phyloP scores from a whole-genome alignment of 2,797 vertebrate species.

The Bucorvus abyssinicus region DNA sequence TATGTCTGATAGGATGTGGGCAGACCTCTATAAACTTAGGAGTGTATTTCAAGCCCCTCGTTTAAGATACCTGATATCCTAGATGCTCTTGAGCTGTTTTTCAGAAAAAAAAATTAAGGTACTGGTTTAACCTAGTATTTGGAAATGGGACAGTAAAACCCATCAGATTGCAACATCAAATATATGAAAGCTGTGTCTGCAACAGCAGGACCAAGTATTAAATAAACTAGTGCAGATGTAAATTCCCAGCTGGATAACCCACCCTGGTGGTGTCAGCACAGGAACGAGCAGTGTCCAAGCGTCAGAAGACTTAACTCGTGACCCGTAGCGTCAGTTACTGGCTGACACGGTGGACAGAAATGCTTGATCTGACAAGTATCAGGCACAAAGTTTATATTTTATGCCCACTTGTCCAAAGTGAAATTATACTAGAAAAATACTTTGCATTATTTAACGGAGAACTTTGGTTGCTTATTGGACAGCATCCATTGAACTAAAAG shows the following conservation, averaged over 20 bases:
- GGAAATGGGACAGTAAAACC: background rate
- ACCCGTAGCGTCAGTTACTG: background rate
- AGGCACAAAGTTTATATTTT: background rate
- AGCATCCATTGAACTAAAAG: background rate
- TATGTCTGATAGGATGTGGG: background rate
- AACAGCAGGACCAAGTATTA: background rate
- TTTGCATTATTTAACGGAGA: background rate
- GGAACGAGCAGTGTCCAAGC: rapidly evolving
- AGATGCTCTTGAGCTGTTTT: background rate
- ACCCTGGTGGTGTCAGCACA: background rate
- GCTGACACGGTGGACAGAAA: background rate
- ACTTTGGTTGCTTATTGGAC: background rate
- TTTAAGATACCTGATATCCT: background rate
- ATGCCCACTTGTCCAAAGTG: background rate
- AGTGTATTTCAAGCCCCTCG: background rate
- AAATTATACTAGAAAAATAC: background rate
- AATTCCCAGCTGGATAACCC: background rate
- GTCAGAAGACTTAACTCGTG: background rate
- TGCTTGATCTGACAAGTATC: background rate
- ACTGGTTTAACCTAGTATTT: background rate
- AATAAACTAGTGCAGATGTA: background rate
- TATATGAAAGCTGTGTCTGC: background rate
- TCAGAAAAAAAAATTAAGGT: background rate
- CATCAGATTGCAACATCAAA: background rate
- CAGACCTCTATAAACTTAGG: background rate